Conservation (phyloP, 1,140 invertebrate genomes). For the Lepidurus packardi region DNA sequence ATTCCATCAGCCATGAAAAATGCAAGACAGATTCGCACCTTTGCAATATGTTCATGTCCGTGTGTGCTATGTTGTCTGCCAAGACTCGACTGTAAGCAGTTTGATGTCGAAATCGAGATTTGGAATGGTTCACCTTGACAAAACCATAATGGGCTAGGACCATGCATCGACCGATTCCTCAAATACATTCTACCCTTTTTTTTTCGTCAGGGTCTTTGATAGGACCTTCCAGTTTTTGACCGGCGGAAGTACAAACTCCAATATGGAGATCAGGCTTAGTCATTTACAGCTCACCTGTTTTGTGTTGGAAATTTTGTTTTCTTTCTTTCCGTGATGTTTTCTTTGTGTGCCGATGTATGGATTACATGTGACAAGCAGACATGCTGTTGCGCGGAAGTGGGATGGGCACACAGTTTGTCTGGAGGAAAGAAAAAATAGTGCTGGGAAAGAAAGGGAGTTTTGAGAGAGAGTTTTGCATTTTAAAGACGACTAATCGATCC, state of each 20-base stretch:
- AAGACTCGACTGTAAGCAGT: not conserved
- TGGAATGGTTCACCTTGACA: slow-evolving; percentile 3
- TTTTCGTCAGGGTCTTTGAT: not conserved
- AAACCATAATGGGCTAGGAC: not conserved
- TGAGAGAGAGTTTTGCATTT: slow-evolving; percentile 21
- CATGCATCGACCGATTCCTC: not conserved
- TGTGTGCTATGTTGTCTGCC: not conserved
- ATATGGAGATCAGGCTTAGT: not conserved
- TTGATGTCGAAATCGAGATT: too few relatives aligned
- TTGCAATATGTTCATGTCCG: not conserved
- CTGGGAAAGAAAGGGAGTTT: slow-evolving; percentile 21
- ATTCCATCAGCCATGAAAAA: not conserved
- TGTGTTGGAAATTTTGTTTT: not conserved
- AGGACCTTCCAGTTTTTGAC: not conserved
- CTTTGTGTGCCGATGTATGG: not conserved
- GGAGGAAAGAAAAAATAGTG: not conserved
- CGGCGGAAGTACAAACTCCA: not conserved
- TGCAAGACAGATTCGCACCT: not conserved
- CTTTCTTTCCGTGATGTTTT: not conserved
- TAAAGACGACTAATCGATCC: slow-evolving; percentile 4
- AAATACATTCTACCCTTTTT: not conserved
- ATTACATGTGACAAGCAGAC: not conserved
- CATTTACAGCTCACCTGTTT: not conserved
- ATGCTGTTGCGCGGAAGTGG: slow-evolving; percentile 17
- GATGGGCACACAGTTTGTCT: slow-evolving; percentile 1